Conservation (phyloP, 2,113 vertebrate genomes). For the Pseudonaja textilis region DNA sequence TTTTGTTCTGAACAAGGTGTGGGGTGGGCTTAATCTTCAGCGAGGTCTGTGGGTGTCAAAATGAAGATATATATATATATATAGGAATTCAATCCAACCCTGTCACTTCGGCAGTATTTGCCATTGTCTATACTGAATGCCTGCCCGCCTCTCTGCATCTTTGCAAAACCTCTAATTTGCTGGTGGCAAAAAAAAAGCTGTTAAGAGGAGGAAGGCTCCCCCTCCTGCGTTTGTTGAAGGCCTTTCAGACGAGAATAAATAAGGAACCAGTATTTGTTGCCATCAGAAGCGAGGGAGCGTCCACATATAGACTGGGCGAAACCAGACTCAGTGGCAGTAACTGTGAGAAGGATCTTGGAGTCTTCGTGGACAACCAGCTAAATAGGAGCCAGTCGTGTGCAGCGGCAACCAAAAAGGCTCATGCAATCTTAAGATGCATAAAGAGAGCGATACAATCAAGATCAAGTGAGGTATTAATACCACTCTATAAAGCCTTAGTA, state of each 20-base stretch:
- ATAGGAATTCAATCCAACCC: background rate
- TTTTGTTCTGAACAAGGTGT: constrained; percentile 14
- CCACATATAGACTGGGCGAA: background rate
- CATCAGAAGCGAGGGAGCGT: background rate
- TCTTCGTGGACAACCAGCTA: no score
- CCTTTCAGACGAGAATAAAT: background rate
- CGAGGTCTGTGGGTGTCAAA: background rate
- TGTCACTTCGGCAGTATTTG: background rate
- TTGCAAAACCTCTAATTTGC: background rate
- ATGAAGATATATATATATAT: background rate
- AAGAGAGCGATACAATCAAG: no score
- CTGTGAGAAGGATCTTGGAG: no score
- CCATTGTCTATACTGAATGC: background rate
- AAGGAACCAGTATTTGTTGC: background rate
- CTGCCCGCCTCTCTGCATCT: background rate
- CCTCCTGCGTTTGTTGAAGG: background rate
- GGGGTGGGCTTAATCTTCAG: constrained; percentile 36
- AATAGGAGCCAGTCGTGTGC: no score
- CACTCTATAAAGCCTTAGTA: no score
- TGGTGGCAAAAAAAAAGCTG: background rate
- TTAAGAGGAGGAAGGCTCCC: background rate
- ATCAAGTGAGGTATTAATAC: no score
- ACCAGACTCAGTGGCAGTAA: no score
- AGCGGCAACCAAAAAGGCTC: no score
- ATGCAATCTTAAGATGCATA: no score